Evolutionary conservation across 2,113 vertebrate genomes (phyloP), one percentile per base, ranked within the genome.

Genomic region (Phyllopteryx taeniolatus): DNA sequence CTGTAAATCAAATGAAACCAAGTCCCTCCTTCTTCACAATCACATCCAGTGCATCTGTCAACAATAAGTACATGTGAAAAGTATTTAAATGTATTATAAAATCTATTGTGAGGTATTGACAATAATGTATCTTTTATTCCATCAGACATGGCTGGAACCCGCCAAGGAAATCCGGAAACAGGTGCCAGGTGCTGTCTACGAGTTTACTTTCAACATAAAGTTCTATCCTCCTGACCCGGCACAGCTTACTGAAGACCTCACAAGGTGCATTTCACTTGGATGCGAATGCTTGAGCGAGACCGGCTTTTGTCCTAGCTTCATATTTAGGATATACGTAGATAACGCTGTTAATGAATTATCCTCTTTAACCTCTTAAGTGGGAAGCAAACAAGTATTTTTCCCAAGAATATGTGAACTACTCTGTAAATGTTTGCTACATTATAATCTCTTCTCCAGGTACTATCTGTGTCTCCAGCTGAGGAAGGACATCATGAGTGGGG

Each of bases 191-290:
- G 86, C 94, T 70, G 92, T 93, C 22, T 96, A 95, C 88, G 90
- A 95, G 68, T 98, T 99, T 79, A 92, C 93, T 68, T 99, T 99
- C 86, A 96, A 88, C 63, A 94, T 98, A 81, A 99, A 98, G 85
- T 99, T 99, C 90, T 99, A 99, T 85, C 98, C 97, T 64, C 95
- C 97, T 54, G 96, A 99, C 90, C 98, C 97, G 22, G 96, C 95
- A 31, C 93, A 95, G 66, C 68, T 99, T 71, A 95, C 93, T 35
- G 98, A 99, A 90, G 97, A 99, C 87, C 94, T 99, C 79, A 99
- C 97, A 84, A 97, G 98, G 98, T 99, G 90, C 83, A 51, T 39
- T 11, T 15, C 42, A 4, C 22, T 49, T 14, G 1, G 7, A 22
- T 42, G 12, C 60, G 69, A 31, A 31, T 63, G 42, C 27, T 39